Evolutionary conservation across 1,140 invertebrate species (phyloP).

Genomic region (Drosophila parabipectinata): DNA sequence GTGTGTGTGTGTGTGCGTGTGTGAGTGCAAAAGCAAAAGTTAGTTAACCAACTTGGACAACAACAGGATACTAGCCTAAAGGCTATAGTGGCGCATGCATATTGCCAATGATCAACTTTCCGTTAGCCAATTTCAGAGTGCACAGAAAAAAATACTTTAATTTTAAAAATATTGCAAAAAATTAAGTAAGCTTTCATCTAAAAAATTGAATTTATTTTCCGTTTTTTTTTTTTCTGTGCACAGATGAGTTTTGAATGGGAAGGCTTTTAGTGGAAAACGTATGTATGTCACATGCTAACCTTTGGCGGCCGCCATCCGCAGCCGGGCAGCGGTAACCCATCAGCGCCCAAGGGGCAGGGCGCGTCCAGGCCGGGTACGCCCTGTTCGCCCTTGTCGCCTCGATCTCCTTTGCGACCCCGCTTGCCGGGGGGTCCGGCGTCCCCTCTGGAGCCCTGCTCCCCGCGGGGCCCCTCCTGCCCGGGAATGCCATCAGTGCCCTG

Average conservation of each 20-base stretch:
- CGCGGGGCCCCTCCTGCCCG: constrained; percentile 92
- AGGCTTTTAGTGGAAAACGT: constrained; percentile 21
- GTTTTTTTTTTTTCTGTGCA: neutral
- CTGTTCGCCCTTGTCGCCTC: constrained; percentile 96
- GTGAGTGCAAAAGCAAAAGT: constrained; percentile 78
- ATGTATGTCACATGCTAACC: constrained; percentile 85
- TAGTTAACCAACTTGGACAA: constrained; percentile 72
- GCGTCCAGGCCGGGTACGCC: constrained; percentile 96
- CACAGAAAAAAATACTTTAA: constrained; percentile 39
- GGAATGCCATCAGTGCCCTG: constrained; percentile 96
- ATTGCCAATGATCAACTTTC: constrained; percentile 48
- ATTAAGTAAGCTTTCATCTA: no score
- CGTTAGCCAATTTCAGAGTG: constrained; percentile 40
- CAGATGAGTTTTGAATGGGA: neutral
- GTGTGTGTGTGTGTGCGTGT: constrained; percentile 43
- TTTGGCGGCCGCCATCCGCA: constrained; percentile 96
- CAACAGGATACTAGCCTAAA: constrained; percentile 51
- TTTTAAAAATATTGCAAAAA: no score
- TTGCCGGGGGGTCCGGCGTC: constrained; percentile 93
- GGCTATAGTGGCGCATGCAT: constrained; percentile 50
- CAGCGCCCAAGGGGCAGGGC: constrained; percentile 96
- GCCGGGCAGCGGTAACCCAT: constrained; percentile 96
- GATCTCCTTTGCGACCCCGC: constrained; percentile 95
- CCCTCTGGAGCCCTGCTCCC: constrained; percentile 94
- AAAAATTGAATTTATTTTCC: no score